Conservation (phyloP, 1,140 invertebrate species). For the Euura saliciscinereae region DNA sequence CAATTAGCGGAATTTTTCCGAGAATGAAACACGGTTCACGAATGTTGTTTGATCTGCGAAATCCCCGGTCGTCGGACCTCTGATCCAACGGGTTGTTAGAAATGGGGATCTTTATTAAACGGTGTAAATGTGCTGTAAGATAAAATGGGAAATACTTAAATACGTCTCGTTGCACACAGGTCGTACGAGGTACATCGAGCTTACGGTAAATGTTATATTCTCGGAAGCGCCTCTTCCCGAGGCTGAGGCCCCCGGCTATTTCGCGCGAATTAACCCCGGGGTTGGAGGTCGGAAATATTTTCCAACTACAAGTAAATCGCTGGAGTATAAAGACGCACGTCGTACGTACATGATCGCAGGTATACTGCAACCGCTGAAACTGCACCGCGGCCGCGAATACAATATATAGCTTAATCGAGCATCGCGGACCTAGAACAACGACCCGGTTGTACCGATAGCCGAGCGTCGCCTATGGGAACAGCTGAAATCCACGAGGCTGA, state of each 20-base stretch:
- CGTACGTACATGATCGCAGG: too few relatives aligned
- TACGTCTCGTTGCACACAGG: conserved; percentile 2
- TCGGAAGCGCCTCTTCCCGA: background rate
- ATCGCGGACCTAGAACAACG: background rate
- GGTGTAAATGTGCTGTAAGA: background rate
- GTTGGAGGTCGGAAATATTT: background rate
- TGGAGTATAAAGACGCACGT: too few relatives aligned
- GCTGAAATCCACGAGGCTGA: background rate
- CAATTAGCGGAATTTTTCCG: too few relatives aligned
- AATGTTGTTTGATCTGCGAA: too few relatives aligned
- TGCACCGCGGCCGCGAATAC: background rate
- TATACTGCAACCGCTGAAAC: too few relatives aligned
- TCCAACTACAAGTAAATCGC: too few relatives aligned
- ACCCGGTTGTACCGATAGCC: background rate
- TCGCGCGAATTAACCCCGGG: background rate
- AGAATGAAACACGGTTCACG: too few relatives aligned
- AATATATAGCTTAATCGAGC: conserved; percentile 4
- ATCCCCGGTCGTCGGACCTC: background rate
- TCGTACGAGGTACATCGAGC: too few relatives aligned
- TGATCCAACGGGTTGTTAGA: background rate
- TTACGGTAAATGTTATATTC: conserved; percentile 2
- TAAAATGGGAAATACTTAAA: conserved; percentile 3
- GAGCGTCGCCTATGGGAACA: conserved; percentile 3
- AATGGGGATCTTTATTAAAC: background rate
- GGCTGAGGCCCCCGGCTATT: background rate